A percentile compares a stretch with the other conserved stretches of the same genome.
Conservation (phyloP, 2,888 invertebrate genomes). For the Monopis laevigella region DNA sequence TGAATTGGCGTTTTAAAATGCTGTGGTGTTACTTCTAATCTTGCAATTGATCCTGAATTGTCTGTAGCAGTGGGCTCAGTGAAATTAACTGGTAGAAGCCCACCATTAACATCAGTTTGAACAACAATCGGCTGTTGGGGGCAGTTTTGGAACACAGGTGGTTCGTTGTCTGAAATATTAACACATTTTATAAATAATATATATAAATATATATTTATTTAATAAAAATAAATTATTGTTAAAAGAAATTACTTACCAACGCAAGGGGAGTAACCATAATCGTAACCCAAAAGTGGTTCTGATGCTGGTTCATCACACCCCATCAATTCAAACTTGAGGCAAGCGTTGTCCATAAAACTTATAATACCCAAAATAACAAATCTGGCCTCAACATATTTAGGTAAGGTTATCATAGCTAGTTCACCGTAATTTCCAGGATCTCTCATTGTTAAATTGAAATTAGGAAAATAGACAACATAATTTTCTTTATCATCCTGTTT, state of each 20-base stretch:
- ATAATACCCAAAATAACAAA: conserved; percentile 95
- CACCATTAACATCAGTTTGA: conserved; percentile 87
- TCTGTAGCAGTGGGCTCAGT: conserved; percentile 95
- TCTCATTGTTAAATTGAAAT: conserved; percentile 92
- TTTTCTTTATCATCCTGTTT: conserved; percentile 94
- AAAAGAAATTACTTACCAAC: conserved; percentile 68
- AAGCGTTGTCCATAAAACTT: conserved; percentile 96
- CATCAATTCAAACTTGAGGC: conserved; percentile 94
- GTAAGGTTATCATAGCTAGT: conserved; percentile 93
- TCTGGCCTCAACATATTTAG: conserved; percentile 92
- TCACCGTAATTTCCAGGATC: conserved; percentile 97
- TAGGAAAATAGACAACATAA: conserved; percentile 96
- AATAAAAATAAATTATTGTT: conserved; percentile 1
- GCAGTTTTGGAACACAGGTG: conserved; percentile 96
- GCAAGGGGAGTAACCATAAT: conserved; percentile 93
- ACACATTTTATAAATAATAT: conserved; percentile 2
- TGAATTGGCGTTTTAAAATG: conserved; percentile 89
- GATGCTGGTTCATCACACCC: conserved; percentile 89
- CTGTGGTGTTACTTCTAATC: conserved; percentile 91
- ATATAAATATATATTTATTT: not conserved
- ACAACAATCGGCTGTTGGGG: conserved; percentile 93
- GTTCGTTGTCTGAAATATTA: conserved; percentile 81
- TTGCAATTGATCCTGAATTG: conserved; percentile 93
- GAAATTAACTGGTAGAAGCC: conserved; percentile 90
- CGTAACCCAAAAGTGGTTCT: conserved; percentile 89